A percentile compares a stretch with the other conserved stretches of the same genome.
phyloP scores from a whole-genome alignment of 2,113 vertebrate species.

The Vulpes vulpes region DNA sequence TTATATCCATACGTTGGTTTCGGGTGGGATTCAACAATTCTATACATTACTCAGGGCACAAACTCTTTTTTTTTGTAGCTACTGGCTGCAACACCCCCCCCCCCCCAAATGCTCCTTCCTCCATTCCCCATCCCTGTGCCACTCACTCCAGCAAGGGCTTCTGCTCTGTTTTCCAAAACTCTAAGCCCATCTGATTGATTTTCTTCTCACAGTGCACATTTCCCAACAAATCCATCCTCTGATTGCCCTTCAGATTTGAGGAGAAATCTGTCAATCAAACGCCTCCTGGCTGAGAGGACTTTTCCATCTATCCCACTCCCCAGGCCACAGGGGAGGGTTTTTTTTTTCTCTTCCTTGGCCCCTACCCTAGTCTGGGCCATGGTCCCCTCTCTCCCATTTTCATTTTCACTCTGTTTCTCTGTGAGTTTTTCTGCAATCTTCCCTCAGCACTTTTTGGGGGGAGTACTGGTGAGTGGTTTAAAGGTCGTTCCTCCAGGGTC shows the following conservation, averaged over 20 bases:
- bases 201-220: background rate
- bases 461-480: background rate
- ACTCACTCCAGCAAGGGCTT: background rate
- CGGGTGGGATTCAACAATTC: background rate
- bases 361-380: accelerated
- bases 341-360: background rate
- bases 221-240: background rate
- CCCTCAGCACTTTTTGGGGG: background rate
- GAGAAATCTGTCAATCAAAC: background rate
- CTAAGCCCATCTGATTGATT: background rate
- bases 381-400: background rate
- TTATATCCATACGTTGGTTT: background rate
- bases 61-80: background rate
- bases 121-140: accelerated
- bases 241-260: conserved; percentile 15
- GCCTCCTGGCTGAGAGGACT: background rate
- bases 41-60: background rate
- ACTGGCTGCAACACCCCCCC: accelerated
- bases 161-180: background rate
- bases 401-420: background rate
- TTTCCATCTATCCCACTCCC: background rate
- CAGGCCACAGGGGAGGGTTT: background rate
- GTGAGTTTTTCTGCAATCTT: background rate
- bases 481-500: background rate
- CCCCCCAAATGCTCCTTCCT: background rate